Evolutionary conservation across 2,888 invertebrate species (phyloP), one percentile per base, ranked within the genome.

Genomic region (Athripsodes cinereus): DNA sequence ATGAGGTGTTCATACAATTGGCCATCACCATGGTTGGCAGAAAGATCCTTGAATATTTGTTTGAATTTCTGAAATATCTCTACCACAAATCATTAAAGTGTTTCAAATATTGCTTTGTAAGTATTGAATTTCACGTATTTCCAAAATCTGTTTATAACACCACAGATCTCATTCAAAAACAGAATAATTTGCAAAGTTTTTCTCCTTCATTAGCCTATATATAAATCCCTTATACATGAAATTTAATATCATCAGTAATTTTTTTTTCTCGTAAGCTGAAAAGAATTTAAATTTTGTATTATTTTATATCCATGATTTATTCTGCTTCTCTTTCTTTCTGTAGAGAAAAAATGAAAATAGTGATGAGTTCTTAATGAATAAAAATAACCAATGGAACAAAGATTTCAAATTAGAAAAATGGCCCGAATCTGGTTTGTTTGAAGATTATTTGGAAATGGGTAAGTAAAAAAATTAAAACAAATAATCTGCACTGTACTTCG

Each of bases 361-460:
- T n/a, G 16, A 16, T 5, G 16, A 40, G 3, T 2, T 40, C 13
- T 13, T 40, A 2, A 2, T 40, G 2, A 13, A 40, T 2, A 21
- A 21, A 6, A 48, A 35, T 22, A 53, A n/a, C 6, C 88, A 88
- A 64, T 96, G 94, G 93, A 84, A 92, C 66, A 87, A 88, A 68
- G 96, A 97, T 72, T 92, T 88, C 67, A 88, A 89, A 68, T 75
- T 97, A 49, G 83, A 90, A 0, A 87, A 90, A 65, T 92, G 92
- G 79, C 92, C 92, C 3, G 84, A 90, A 47, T 84, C 92, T 71
- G 92, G 93, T 63, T 78, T 97, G 55, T 97, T 96, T 74, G 90
- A 93, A 0, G 97, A 97, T 75, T 98, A 98, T 75, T 80, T 98
- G 63, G 97, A 98, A 82, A 97, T 97, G 96, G 91, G 96, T 92